Base-by-base conservation (phyloP, 2,113 vertebrate species). In the Cygnus buccinator region DNA sequence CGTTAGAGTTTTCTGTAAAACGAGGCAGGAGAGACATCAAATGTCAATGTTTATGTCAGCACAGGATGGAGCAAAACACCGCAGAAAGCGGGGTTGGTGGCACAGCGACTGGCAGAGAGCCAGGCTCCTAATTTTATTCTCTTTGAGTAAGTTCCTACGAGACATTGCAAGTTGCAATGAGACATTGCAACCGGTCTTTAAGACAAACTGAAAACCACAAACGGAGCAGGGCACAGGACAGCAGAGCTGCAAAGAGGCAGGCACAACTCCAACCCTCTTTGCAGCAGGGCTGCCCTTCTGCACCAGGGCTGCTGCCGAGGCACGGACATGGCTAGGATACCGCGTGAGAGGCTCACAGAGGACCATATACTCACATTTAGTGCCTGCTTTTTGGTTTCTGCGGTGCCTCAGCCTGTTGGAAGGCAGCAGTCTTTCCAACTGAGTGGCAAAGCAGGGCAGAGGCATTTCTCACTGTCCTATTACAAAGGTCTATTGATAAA, bases 51-150 rank as follows among this genome's bases (percentile, higher is more conserved):
- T 35, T 17, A 43, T 23, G 65, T 50, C 54, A 68, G 44, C 11
- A 73, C 3, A 31, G 81, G 71, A 81, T 44, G 43, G 62, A 93
- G 39, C 35, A 71, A 75, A 43, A 6, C 39, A 35, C 39, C 41
- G 55, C 23, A 76, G n/a, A 73, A 72, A 54, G 48, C 4, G 39
- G 16, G 46, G 58, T n/a, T 89, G 80, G 66, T 84, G 44, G 76
- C 57, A 75, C 0, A 1, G 50, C 29, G 3, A 0, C 67, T 14
- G 28, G 66, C n/a, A 88, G 41, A 85, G 62, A 26, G 21, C 11
- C 44, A 90, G 75, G 21, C 4, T 86, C 57, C 65, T 81, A 9
- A 12, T 39, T 75, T 77, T 79, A 29, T 63, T 62, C 50, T 44
- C 68, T 63, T 52, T 43, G 33, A 89, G 2, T 16, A 90, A 78